Conservation (phyloP, 92 coral and sea anemone species). For the Actinostola sp. region DNA sequence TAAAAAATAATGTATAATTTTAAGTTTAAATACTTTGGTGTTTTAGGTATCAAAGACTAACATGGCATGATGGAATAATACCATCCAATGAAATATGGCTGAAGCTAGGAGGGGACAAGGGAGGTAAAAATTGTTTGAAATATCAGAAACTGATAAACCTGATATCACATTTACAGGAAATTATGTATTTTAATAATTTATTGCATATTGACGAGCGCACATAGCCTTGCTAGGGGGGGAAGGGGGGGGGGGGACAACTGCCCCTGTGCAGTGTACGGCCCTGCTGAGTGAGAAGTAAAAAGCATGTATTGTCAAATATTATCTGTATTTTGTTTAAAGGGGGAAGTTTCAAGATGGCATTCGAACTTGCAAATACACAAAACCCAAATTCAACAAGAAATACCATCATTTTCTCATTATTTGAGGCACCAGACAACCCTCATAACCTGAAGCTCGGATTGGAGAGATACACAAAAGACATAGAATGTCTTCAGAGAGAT, state of each 20-base stretch:
- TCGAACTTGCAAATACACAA: slow-evolving; percentile 33
- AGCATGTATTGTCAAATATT: too few relatives aligned
- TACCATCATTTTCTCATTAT: slow-evolving; percentile 33
- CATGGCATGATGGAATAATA: slow-evolving; percentile 21
- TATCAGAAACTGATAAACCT: too few relatives aligned
- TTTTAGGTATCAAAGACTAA: slow-evolving; percentile 5
- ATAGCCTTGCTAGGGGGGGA: too few relatives aligned
- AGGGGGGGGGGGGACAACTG: too few relatives aligned
- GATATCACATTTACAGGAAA: too few relatives aligned
- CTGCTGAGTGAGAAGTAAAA: too few relatives aligned
- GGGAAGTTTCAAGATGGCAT: slow-evolving; percentile 42
- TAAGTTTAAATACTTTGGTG: not conserved
- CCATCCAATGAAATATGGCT: slow-evolving; percentile 29
- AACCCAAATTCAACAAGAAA: slow-evolving; percentile 36
- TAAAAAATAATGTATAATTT: not conserved
- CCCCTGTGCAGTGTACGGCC: too few relatives aligned
- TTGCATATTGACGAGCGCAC: too few relatives aligned
- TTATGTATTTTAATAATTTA: too few relatives aligned
- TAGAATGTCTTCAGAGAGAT: not conserved
- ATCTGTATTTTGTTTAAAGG: too few relatives aligned
- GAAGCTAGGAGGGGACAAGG: slow-evolving; percentile 42
- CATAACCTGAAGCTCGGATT: slow-evolving; percentile 21
- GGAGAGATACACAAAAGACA: slow-evolving; percentile 16
- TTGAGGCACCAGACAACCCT: slow-evolving; percentile 40
- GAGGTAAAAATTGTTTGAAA: too few relatives aligned